phyloP scores from a whole-genome alignment of 1,140 invertebrate species.

The Oryzaephilus surinamensis region DNA sequence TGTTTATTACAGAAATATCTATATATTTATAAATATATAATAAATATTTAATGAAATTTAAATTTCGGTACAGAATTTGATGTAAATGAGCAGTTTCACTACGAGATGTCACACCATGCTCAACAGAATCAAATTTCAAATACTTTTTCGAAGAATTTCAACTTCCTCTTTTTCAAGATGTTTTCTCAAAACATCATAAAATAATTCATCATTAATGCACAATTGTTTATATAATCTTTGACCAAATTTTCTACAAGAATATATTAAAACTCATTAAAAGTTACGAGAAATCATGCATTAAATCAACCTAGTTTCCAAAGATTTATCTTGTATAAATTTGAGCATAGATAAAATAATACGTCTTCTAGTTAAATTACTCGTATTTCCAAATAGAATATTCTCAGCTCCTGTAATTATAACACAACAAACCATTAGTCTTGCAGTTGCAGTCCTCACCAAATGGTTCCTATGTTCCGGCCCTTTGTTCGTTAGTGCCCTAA shows the following conservation, averaged over 20 bases:
- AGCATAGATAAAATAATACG: conserved; percentile 26
- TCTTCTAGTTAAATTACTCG: conserved; percentile 27
- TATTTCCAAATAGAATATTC: conserved; percentile 22
- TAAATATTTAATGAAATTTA: no score
- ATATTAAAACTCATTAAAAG: neutral
- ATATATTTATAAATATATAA: no score
- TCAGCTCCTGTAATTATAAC: conserved; percentile 27
- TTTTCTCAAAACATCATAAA: conserved; percentile 27
- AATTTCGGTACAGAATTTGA: no score
- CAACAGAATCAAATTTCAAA: no score
- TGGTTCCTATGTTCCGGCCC: conserved; percentile 34
- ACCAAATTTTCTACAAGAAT: conserved; percentile 26
- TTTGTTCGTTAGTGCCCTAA: conserved; percentile 30
- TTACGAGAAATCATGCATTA: no score
- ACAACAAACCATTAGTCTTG: conserved; percentile 28
- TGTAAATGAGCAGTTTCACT: no score
- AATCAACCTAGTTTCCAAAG: conserved; percentile 29
- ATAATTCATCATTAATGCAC: conserved; percentile 23
- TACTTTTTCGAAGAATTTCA: no score
- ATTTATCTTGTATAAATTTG: conserved; percentile 30
- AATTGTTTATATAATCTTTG: conserved; percentile 30
- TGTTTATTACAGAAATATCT: no score
- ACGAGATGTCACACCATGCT: no score
- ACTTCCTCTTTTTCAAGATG: conserved; percentile 28
- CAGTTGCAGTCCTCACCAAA: conserved; percentile 26